A percentile compares a stretch with the other conserved stretches of the same genome.
Evolutionary conservation across 2,888 invertebrate species (phyloP).

Genomic region (Drosophila barbarae): DNA sequence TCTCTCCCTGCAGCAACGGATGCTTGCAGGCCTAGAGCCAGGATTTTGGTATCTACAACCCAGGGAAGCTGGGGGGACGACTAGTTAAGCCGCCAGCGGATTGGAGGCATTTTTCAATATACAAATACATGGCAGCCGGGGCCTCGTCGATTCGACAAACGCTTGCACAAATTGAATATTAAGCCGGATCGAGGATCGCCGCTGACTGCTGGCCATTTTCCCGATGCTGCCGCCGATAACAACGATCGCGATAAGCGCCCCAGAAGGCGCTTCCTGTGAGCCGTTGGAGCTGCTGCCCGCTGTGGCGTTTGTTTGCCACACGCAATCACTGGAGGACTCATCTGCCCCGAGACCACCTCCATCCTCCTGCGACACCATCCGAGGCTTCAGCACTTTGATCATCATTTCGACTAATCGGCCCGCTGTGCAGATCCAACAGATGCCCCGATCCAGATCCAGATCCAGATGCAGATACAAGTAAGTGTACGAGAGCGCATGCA

Average conservation of each 20-base stretch:
- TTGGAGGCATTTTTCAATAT: conserved; percentile 58
- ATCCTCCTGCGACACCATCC: conserved; percentile 1
- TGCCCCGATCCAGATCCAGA: conserved; percentile 24
- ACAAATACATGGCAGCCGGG: conserved; percentile 57
- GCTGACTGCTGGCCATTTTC: conserved; percentile 25
- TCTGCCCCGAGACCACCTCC: background rate
- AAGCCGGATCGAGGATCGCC: conserved; percentile 49
- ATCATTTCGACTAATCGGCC: conserved; percentile 71
- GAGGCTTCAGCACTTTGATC: conserved; percentile 68
- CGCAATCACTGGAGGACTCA: conserved; percentile 60
- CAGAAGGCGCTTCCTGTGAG: conserved; percentile 59
- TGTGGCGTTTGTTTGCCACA: conserved; percentile 60
- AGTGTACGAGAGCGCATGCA: conserved; percentile 40
- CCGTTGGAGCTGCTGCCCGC: conserved; percentile 45
- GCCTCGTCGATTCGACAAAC: conserved; percentile 58
- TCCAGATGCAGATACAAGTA: conserved; percentile 42
- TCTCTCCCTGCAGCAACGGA: conserved; percentile 13
- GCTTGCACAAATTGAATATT: conserved; percentile 70
- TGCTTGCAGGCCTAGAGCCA: conserved; percentile 1
- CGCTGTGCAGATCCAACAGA: conserved; percentile 63
- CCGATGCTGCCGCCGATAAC: conserved; percentile 51
- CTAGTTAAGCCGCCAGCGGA: conserved; percentile 50
- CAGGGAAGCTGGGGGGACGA: conserved; percentile 5
- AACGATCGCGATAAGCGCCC: conserved; percentile 62
- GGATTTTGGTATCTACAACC: conserved; percentile 10